phyloP scores from a whole-genome alignment of 2,797 vertebrate genomes.

The Tauraco hartlaubi region DNA sequence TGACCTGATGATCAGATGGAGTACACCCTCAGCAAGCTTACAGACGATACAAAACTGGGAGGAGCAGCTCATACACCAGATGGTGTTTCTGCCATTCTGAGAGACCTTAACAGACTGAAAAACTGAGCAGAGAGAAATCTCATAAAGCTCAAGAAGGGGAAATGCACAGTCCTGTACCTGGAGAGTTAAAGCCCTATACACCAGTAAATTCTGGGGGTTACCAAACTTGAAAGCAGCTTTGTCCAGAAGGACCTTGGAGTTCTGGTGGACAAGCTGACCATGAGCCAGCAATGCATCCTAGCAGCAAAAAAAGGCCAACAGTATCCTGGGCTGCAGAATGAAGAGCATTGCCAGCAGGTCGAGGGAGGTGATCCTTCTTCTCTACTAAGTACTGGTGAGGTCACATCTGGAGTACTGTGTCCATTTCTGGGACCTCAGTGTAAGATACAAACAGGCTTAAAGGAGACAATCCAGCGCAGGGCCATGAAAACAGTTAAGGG shows the following conservation, averaged over 20 bases:
- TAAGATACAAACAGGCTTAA: background rate
- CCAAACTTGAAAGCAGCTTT: background rate
- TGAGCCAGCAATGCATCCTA: background rate
- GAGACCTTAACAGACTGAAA: background rate
- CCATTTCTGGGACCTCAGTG: background rate
- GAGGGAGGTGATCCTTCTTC: background rate
- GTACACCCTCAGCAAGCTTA: background rate
- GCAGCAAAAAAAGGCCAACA: background rate
- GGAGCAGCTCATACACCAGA: background rate
- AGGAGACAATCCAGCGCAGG: background rate
- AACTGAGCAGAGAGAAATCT: background rate
- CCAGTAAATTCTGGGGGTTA: accelerated
- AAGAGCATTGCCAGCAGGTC: background rate
- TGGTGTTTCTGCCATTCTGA: background rate
- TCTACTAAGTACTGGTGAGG: background rate
- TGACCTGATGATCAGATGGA: background rate
- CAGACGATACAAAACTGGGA: background rate
- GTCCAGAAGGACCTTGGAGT: background rate
- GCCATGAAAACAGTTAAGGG: background rate
- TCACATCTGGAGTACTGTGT: background rate
- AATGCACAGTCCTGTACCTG: accelerated
- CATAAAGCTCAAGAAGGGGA: background rate
- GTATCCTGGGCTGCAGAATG: background rate
- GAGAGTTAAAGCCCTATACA: background rate
- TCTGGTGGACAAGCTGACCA: background rate